Percentiles rank a stretch among this genome's conserved stretches.
phyloP scores from a whole-genome alignment of 2,113 vertebrate genomes.

The Ptilorrhoa leucosticta region DNA sequence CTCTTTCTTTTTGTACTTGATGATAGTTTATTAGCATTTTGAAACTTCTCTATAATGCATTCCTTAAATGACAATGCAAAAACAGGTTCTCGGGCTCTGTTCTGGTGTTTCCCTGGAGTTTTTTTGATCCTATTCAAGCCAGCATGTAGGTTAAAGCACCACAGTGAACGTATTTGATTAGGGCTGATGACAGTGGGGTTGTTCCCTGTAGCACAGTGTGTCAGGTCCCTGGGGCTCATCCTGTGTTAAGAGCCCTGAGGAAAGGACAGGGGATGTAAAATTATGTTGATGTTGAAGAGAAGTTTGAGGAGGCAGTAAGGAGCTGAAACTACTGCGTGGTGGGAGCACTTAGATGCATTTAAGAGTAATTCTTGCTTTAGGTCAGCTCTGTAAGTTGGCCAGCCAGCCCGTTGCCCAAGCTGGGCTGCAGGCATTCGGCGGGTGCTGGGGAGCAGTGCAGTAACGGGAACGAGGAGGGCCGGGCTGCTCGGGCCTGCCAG shows the following conservation, averaged over 20 bases:
- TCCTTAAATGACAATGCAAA: not conserved
- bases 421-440: not conserved
- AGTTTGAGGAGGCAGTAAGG: not conserved
- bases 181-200: not conserved
- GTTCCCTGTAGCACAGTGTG: not conserved
- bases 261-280: not conserved
- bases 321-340: not conserved
- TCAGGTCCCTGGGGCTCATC: not conserved
- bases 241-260: not conserved
- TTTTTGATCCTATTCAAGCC: not conserved
- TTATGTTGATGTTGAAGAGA: not conserved
- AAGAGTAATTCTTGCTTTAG: not conserved
- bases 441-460: not conserved
- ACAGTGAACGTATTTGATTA: not conserved
- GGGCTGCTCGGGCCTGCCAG: not conserved
- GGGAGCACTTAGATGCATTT: not conserved
- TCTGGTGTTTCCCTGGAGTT: not conserved
- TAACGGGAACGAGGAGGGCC: not conserved
- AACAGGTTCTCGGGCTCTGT: not conserved
- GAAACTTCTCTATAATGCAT: not conserved
- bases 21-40: not conserved
- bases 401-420: not conserved
- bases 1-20: not conserved
- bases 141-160: not conserved
- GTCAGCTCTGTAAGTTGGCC: not conserved